These are phyloP conservation scores for Petrocephalus schoutedeni DNA, from an alignment of 2,797 vertebrate genomes.

Conservation along the genomic window DNA sequence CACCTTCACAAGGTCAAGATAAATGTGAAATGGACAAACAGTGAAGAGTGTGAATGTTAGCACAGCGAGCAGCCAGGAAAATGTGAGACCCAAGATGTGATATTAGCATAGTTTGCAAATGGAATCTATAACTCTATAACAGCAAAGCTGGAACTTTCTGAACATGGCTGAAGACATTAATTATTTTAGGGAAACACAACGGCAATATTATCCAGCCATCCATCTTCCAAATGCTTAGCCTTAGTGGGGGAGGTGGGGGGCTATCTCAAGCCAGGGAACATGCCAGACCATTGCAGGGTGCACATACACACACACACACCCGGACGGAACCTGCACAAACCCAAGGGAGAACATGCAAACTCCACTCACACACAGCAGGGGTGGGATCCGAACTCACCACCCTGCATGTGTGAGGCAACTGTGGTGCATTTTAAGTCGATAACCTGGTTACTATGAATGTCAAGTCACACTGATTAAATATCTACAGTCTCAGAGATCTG, in stretches of 20 bases:
- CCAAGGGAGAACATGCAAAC: too few species aligned
- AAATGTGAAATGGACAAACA: neutral
- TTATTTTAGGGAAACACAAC: neutral
- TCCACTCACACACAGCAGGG: neutral
- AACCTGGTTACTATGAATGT: neutral
- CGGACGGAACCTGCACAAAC: neutral
- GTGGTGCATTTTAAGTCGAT: neutral
- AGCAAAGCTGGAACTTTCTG: neutral
- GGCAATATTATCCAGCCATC: neutral
- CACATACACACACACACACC: neutral
- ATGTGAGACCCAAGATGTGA: constrained; percentile 11
- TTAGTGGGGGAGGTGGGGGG: neutral
- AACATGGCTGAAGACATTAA: neutral
- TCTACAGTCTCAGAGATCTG: neutral
- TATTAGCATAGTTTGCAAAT: neutral
- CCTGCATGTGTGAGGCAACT: neutral
- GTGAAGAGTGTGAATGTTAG: neutral
- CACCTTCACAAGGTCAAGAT: neutral
- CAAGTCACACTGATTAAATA: neutral
- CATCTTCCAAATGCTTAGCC: neutral
- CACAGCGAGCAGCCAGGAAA: neutral
- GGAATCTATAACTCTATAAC: neutral
- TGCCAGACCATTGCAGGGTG: neutral
- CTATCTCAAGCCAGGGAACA: neutral
- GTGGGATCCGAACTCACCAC: neutral